phyloP scores from a whole-genome alignment of 1,140 invertebrate species.

The Pissodes strobi region DNA sequence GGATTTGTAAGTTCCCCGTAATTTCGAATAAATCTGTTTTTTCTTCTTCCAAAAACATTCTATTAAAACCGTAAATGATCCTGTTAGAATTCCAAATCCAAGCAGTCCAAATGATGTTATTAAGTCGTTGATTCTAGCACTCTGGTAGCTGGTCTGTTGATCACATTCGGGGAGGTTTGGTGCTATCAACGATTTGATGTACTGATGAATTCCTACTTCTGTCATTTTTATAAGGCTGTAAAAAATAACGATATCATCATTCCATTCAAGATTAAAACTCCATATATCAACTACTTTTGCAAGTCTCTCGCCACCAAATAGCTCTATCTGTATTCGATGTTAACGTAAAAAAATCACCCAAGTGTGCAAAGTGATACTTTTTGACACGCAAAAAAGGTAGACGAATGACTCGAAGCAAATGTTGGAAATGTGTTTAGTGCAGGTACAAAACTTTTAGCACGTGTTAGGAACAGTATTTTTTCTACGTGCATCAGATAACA shows the following conservation, averaged over 20 bases:
- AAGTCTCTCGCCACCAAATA: too few relatives aligned
- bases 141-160: constrained; percentile 34
- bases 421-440: too few relatives aligned
- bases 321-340: too few relatives aligned
- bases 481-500: too few relatives aligned
- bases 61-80: constrained; percentile 13
- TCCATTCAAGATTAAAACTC: not conserved
- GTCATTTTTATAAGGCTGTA: constrained; percentile 41
- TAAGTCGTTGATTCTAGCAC: constrained; percentile 39
- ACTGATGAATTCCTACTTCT: constrained; percentile 39
- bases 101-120: constrained; percentile 34
- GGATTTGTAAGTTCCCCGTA: not conserved
- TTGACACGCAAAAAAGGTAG: too few relatives aligned
- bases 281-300: too few relatives aligned
- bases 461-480: too few relatives aligned
- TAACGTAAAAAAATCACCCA: too few relatives aligned
- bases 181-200: constrained; percentile 28
- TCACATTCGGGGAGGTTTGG: constrained; percentile 30
- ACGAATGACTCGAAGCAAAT: too few relatives aligned
- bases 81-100: constrained; percentile 19
- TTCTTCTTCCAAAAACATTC: constrained; percentile 38
- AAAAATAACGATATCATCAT: not conserved
- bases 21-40: not conserved
- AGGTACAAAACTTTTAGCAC: too few relatives aligned
- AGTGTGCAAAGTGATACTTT: too few relatives aligned